Conservation (phyloP, 2,113 vertebrate species). For the Calidris pugnax region DNA sequence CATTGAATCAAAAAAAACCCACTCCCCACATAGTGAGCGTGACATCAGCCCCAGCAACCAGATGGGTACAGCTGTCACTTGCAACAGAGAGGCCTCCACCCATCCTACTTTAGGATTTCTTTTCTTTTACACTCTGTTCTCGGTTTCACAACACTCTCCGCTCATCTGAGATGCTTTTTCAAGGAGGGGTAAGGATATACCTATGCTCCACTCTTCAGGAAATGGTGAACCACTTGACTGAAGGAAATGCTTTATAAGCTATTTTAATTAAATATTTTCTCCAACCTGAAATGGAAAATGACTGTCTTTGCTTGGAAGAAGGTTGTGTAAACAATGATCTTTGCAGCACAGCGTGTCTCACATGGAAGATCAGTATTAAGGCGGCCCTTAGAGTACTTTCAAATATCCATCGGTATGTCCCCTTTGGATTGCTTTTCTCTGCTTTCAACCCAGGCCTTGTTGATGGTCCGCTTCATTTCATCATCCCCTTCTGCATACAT, state of each 20-base stretch:
- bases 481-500: slow-evolving; percentile 96
- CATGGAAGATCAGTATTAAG: slow-evolving; percentile 63
- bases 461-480: slow-evolving; percentile 97
- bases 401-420: slow-evolving; percentile 84
- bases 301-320: slow-evolving; percentile 68
- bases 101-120: background rate
- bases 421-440: slow-evolving; percentile 92
- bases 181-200: background rate
- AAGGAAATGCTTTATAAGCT: slow-evolving; percentile 55
- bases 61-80: background rate
- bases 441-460: slow-evolving; percentile 97
- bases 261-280: slow-evolving; percentile 77
- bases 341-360: slow-evolving; percentile 64
- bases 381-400: slow-evolving; percentile 55
- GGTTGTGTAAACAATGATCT: slow-evolving; percentile 65
- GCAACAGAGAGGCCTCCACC: background rate
- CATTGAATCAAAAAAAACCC: background rate
- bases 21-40: background rate
- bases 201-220: slow-evolving; percentile 3
- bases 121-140: background rate
- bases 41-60: background rate
- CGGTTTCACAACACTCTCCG: background rate
- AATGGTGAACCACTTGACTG: slow-evolving; percentile 28
- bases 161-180: background rate
- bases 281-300: slow-evolving; percentile 69